A percentile compares a stretch with the other conserved stretches of the same genome.
Conservation (phyloP, 1,140 invertebrate genomes). For the Melanaphis sacchari region DNA sequence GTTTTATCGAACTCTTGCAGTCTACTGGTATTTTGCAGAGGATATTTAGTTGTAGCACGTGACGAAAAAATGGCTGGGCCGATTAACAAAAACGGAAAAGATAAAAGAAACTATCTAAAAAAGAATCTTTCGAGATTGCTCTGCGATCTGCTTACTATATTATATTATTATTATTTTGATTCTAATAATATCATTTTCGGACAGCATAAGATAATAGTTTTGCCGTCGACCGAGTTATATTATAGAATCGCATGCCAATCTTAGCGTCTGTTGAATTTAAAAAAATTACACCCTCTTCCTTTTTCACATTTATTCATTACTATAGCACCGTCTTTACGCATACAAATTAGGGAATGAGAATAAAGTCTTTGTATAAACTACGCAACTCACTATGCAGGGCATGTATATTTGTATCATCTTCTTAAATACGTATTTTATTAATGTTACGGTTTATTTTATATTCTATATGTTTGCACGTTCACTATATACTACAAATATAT, state of each 20-base stretch:
- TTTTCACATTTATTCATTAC: too few relatives aligned
- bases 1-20: too few relatives aligned
- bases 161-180: not conserved
- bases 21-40: too few relatives aligned
- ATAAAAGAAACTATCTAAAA: not conserved
- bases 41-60: not conserved
- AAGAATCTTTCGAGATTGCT: not conserved
- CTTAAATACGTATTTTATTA: not conserved
- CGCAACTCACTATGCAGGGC: not conserved
- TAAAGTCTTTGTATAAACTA: not conserved
- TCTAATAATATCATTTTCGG: not conserved
- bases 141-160: conserved; percentile 24
- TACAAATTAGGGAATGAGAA: not conserved
- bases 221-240: not conserved
- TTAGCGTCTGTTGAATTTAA: not conserved
- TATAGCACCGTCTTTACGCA: not conserved
- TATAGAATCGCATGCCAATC: not conserved
- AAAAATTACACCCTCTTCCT: not conserved
- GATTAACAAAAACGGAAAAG: not conserved
- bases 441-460: not conserved
- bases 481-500: not conserved
- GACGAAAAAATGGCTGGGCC: not conserved
- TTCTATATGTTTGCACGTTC: not conserved
- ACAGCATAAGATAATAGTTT: not conserved
- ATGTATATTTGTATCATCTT: not conserved